Evolutionary conservation across 2,888 invertebrate species (phyloP).

Genomic region (Alcis repandata): DNA sequence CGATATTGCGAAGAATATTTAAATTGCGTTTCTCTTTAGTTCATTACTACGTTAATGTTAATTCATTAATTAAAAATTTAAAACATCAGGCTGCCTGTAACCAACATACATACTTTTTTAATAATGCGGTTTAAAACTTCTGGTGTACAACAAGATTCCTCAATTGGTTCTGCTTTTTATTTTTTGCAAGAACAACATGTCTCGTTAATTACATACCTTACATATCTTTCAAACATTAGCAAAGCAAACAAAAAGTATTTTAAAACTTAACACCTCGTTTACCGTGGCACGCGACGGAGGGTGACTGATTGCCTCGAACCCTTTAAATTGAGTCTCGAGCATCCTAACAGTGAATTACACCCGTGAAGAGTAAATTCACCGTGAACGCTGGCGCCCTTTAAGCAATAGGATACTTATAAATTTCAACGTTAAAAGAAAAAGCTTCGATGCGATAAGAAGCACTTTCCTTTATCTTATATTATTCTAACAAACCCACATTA

Average conservation of each 20-base stretch:
- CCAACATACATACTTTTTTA: not conserved
- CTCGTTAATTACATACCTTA: constrained; percentile 35
- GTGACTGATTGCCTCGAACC: constrained; percentile 66
- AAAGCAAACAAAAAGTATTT: constrained; percentile 59
- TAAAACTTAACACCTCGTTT: constrained; percentile 70
- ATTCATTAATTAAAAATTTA: constrained; percentile 17
- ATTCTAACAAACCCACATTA: constrained; percentile 67
- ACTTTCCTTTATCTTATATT: constrained; percentile 79
- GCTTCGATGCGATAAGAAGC: constrained; percentile 65
- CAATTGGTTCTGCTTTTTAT: constrained; percentile 2
- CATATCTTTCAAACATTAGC: constrained; percentile 54
- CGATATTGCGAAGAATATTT: constrained; percentile 18
- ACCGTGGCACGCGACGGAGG: constrained; percentile 68
- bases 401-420: constrained; percentile 46
- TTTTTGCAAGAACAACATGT: constrained; percentile 9
- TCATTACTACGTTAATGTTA: constrained; percentile 24
- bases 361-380: constrained; percentile 70
- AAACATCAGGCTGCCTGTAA: not conserved
- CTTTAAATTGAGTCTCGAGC: constrained; percentile 59
- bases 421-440: constrained; percentile 49
- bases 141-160: constrained; percentile 6
- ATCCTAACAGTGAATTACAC: constrained; percentile 63
- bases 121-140: not conserved
- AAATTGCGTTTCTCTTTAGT: constrained; percentile 27
- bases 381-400: constrained; percentile 66